Evolutionary conservation across 2,113 vertebrate genomes (phyloP), one percentile per base, ranked within the genome.

Genomic region (Melanotaenia duboulayi): DNA sequence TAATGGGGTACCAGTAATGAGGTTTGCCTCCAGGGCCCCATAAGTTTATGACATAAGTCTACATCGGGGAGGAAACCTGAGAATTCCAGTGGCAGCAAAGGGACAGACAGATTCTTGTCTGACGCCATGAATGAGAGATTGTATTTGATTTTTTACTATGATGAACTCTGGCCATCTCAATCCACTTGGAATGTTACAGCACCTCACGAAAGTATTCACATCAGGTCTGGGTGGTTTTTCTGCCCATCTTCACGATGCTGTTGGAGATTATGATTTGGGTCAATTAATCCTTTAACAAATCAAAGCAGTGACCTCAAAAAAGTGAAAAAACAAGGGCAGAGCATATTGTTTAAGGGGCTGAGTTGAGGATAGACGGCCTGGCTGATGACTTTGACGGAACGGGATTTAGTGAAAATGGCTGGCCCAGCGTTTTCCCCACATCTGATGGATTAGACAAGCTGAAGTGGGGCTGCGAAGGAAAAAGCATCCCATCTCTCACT

Each of bases 371-470:
- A 40, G 50, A 61, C 25, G 5, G 32, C 35, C 16, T 1, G 35
- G n/a, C 54, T 68, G 71, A 87, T 74, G 78, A 74, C 40, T 81
- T 65, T 79, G 85, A 82, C 56, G 3, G 65, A 13, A 49, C 65
- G 46, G 79, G 81, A 81, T 85, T 87, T 65, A 65, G 56, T 44
- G 17, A 81, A 90, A 89, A 84, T 23, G 70, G 72, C 84, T 83
- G 64, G 37, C 59, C 28, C 57, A 55, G 83, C 73, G 13, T 48
- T 87, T 89, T 74, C 65, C 28, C 62, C 82, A 62, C 74, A 63
- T 68, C 76, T 84, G 84, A 91, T 87, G 81, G 78, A 91, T 90
- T 84, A 75, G 78, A 90, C 71, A 64, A 81, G 84, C 70, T 35
- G 66, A 52, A 76, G 65, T 60, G 20, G 61, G 48, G 62, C 73